A percentile compares a stretch with the other conserved stretches of the same genome.
Evolutionary conservation across 1,140 invertebrate genomes (phyloP).

Genomic region (Meloidogyne hapla): DNA sequence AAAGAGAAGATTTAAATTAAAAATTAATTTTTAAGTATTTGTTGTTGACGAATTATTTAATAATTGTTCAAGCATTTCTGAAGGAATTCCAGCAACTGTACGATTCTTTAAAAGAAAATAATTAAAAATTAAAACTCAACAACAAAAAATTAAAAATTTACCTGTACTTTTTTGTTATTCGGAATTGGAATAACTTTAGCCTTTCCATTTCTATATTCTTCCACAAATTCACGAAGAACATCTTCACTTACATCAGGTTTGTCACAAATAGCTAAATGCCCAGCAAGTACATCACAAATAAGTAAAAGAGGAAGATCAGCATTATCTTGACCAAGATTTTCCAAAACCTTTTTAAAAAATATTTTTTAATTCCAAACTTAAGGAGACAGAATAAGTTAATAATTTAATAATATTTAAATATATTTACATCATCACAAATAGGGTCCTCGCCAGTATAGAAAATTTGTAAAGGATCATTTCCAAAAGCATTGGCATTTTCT

Average conservation of each 20-base stretch:
- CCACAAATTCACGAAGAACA: slow-evolving; percentile 37
- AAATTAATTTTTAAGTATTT: slow-evolving; percentile 8
- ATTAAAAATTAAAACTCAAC: too few species aligned
- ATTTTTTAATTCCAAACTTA: not conserved
- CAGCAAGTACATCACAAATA: slow-evolving; percentile 39
- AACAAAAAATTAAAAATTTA: too few species aligned
- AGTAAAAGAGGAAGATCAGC: slow-evolving; percentile 36
- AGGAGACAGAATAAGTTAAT: too few species aligned
- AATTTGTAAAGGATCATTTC: slow-evolving; percentile 35
- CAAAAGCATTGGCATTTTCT: not conserved
- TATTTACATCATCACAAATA: slow-evolving; percentile 42
- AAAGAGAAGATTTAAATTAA: not conserved
- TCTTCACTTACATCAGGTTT: slow-evolving; percentile 38
- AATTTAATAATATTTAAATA: not conserved
- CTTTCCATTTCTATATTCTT: slow-evolving; percentile 33
- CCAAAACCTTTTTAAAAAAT: slow-evolving; percentile 34
- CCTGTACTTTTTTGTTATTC: slow-evolving; percentile 12
- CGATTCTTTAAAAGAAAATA: slow-evolving; percentile 28
- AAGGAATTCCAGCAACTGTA: slow-evolving; percentile 35
- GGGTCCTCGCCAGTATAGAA: slow-evolving; percentile 45
- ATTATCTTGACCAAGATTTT: slow-evolving; percentile 33
- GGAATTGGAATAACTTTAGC: slow-evolving; percentile 30
- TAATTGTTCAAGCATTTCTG: slow-evolving; percentile 37
- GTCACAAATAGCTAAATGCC: slow-evolving; percentile 42
- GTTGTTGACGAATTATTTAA: slow-evolving; percentile 32